Base-by-base conservation (phyloP, 2,888 invertebrate genomes). In the Myathropa florea region DNA sequence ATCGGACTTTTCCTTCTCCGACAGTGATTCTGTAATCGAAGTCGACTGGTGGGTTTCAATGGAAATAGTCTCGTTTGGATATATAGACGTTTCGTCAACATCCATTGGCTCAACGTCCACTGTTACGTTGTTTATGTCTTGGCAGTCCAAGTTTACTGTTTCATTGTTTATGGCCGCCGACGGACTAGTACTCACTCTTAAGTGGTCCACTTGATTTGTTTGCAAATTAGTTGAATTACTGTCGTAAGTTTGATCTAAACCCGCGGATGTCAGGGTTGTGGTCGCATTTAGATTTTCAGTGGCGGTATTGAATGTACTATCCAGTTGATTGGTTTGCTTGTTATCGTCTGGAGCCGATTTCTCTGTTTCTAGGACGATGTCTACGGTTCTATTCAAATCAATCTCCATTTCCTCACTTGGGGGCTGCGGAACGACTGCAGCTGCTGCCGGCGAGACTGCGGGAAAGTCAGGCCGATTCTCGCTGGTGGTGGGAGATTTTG, bases 1-100 rank as follows among this genome's bases (percentile, higher is more conserved):
- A 80, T 91, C 89, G 4, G 88, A 89, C 53, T 90, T 90, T 7
- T 89, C 89, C 85, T 90, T 90, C 71, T 92, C 92, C 78, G 92
- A 92, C 59, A 79, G 28, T 30, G 79, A 57, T n/a, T 7, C 23
- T 1, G 76, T 70, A 18, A 60, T n/a, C 60, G 60, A 60, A 12
- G 61, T 30, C 10, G 57, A 57, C 24, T 24, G 24, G 12, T 57
- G 24, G 3, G 57, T 23, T 4, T 61, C 61, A 63, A 39, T 71
- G 30, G 63, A 55, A 7, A 71, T 24, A 88, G 90, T 83, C 88
- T 88, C 53, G 85, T 87, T 26, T 53, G 64, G 57, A 36, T 28
- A 53, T 82, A 72, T 83, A 28, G 89, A 18, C 10, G 89, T 88
- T 7, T 77, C 39, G 83, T 91, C 92, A 9, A 92, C 89, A 55